Evolutionary conservation across 1,140 invertebrate species (phyloP).

Genomic region (Halictus rubicundus): DNA sequence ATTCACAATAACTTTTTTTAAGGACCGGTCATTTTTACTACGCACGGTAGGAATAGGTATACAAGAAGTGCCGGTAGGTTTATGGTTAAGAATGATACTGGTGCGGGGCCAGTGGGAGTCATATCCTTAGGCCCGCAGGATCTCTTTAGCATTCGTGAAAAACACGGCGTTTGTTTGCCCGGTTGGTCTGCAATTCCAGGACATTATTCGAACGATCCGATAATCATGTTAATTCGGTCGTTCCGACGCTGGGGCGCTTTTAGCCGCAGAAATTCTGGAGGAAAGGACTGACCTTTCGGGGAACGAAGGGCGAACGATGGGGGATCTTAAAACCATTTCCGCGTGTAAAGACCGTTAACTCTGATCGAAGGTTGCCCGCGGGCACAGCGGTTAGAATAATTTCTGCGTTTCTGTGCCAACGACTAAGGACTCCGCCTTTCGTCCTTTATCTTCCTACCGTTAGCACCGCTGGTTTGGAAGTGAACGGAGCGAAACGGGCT

Average conservation of each 20-base stretch:
- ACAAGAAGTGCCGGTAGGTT: too few species aligned
- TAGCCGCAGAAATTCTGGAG: slow-evolving; percentile 6
- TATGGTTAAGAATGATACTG: too few species aligned
- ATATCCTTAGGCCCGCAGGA: neutral
- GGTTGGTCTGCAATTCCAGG: neutral
- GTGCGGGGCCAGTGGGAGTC: too few species aligned
- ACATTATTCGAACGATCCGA: neutral
- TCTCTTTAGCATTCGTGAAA: neutral
- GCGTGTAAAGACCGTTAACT: slow-evolving; percentile 66
- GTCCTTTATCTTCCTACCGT: slow-evolving; percentile 53
- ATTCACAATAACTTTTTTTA: too few species aligned
- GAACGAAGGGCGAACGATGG: slow-evolving; percentile 40
- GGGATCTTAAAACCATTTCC: slow-evolving; percentile 52
- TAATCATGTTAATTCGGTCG: slow-evolving; percentile 16
- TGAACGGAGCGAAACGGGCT: slow-evolving; percentile 26
- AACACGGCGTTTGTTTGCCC: neutral
- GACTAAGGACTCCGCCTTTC: slow-evolving; percentile 43
- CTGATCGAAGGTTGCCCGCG: slow-evolving; percentile 43
- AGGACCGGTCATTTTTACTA: too few species aligned
- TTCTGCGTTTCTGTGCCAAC: slow-evolving; percentile 58
- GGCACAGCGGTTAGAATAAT: slow-evolving; percentile 56
- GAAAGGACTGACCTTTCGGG: slow-evolving; percentile 50
- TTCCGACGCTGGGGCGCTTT: neutral
- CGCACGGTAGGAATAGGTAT: too few species aligned
- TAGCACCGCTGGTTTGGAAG: slow-evolving; percentile 41